A percentile compares a stretch with the other conserved stretches of the same genome.
Evolutionary conservation across 2,113 vertebrate species (phyloP).

Genomic region (Corythoichthys haematopterus): DNA sequence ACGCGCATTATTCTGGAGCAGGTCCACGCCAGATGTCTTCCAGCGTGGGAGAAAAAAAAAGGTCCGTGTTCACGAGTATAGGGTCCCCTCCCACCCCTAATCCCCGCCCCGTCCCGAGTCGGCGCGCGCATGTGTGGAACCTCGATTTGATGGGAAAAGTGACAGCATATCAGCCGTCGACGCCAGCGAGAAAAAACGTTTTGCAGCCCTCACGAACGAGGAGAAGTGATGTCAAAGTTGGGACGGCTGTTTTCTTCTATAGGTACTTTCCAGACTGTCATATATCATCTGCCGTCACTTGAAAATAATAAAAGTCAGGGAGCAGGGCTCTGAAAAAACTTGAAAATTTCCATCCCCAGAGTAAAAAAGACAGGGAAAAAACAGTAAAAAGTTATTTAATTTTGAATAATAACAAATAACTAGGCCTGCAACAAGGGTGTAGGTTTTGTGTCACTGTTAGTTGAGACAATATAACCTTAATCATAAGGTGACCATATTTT

Average conservation of each 20-base stretch:
- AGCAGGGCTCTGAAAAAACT: no score
- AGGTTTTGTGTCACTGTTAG: no score
- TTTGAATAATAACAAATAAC: no score
- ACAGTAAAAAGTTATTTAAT: no score
- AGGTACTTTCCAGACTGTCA: background rate
- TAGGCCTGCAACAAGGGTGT: no score
- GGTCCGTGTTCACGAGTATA: background rate
- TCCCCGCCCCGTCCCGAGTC: background rate
- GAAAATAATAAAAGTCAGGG: background rate
- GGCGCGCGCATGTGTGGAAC: background rate
- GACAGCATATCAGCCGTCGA: background rate
- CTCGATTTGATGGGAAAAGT: background rate
- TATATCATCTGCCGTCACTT: background rate
- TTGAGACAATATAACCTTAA: no score
- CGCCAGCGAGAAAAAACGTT: background rate
- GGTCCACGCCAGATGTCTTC: conserved; percentile 17
- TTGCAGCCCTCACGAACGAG: background rate
- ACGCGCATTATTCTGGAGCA: background rate
- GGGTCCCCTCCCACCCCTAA: background rate
- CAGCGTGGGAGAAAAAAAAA: conserved; percentile 23
- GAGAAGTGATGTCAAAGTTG: background rate
- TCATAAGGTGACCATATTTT: no score
- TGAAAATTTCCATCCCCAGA: no score
- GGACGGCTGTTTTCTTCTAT: background rate
- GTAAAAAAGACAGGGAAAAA: no score